Base-by-base conservation (phyloP, 2,888 invertebrate genomes). In the Conchocele bisecta region DNA sequence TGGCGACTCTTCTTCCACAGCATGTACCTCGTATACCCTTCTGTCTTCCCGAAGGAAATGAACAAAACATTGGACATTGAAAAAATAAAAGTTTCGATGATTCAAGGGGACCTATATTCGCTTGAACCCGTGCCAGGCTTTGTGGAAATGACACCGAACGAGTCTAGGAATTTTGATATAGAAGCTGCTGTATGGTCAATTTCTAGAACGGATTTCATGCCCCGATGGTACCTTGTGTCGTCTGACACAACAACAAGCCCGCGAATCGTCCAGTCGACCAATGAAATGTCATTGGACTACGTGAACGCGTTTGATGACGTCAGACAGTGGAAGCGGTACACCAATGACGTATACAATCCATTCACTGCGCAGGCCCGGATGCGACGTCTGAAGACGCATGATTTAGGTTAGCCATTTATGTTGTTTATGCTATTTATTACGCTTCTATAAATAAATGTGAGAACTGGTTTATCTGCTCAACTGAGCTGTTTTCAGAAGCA, bases 1-100 rank as follows among this genome's bases (percentile, higher is more conserved):
- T 88, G 86, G 86, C 58, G 61, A 11, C 69, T 88, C 13, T 88
- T 81, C 50, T 86, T 88, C 54, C 85, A 83, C 42, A 85, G 83
- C 41, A 68, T 83, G 29, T 83, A 81, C 26, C 69, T 86, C 59
- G 72, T 86, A 11, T 83, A 83, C 53, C 82, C 86, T 0, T 70
- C 66, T 2, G 60, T 69, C 1, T 73, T 86, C 2, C 83, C 86
- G 5, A 63, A 65, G 39, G 50, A 61, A 22, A 61, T 37, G 31
- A 37, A 56, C n/a, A 28, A 59, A 4, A 56, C 59, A 15, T 58
- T 73, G n/a, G 51, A 66, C 6, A 26, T 56, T 31, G 79, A 83
- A 50, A 71, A 73, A 9, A 33, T 84, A 13, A 69, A 46, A 22
- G 35, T 85, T 2, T 69, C 65, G 0, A 80, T 76, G 54, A 44